Conservation (phyloP, 2,888 invertebrate genomes). For the Pyralis farinalis region DNA sequence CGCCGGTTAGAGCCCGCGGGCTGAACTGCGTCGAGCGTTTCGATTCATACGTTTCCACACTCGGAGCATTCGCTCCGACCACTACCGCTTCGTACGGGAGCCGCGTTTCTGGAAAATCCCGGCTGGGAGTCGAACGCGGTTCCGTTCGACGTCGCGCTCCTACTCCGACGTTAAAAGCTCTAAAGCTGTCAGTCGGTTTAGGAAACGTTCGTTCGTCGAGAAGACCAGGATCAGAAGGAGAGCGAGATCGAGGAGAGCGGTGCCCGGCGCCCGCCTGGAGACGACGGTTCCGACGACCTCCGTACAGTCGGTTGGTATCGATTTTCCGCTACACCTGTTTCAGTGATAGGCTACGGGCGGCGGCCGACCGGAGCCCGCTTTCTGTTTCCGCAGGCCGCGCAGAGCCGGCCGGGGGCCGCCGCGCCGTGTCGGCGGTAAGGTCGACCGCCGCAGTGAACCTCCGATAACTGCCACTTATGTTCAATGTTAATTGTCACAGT, state of each 20-base stretch:
- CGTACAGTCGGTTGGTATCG: constrained; percentile 13
- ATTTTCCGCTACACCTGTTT: constrained; percentile 9
- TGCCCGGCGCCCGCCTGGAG: background rate
- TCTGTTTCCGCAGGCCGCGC: too few species aligned
- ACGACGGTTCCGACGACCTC: constrained; percentile 1
- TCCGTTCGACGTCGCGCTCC: constrained; percentile 17
- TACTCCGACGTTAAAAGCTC: constrained; percentile 9
- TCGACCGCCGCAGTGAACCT: too few species aligned
- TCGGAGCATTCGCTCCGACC: constrained; percentile 11
- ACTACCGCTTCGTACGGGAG: constrained; percentile 14
- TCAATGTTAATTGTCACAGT: too few species aligned
- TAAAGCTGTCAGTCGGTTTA: constrained; percentile 5
- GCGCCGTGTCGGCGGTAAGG: too few species aligned
- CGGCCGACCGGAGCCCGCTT: too few species aligned
- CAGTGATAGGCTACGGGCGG: background rate
- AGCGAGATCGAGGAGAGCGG: background rate
- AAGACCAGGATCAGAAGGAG: background rate
- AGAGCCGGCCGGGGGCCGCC: too few species aligned
- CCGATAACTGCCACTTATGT: too few species aligned
- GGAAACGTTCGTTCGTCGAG: background rate
- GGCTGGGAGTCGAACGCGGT: constrained; percentile 36
- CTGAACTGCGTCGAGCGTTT: constrained; percentile 44
- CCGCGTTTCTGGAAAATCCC: constrained; percentile 33
- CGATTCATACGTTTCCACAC: constrained; percentile 3
- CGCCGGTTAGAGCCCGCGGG: constrained; percentile 54